phyloP scores from a whole-genome alignment of 2,797 vertebrate species.

The Crocodylus rhombifer region DNA sequence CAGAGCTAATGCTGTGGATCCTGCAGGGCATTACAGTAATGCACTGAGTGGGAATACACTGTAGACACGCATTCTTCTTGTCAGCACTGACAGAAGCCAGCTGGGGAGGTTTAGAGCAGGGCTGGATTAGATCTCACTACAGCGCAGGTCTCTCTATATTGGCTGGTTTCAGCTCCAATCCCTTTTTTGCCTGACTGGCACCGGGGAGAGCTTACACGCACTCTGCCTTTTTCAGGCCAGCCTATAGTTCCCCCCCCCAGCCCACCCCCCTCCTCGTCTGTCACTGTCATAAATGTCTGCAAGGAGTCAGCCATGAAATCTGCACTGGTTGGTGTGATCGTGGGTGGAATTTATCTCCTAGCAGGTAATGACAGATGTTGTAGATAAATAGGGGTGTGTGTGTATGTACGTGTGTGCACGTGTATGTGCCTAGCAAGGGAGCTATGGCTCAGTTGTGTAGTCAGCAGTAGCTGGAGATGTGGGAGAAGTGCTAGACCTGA shows the following conservation, averaged over 20 bases:
- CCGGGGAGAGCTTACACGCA: constrained; percentile 55
- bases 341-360: constrained; percentile 77
- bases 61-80: constrained; percentile 83
- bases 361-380: constrained; percentile 77
- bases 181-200: constrained; percentile 80
- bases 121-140: constrained; percentile 81
- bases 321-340: constrained; percentile 66
- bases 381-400: neutral
- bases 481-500: neutral
- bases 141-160: constrained; percentile 67
- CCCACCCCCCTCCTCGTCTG: constrained; percentile 40
- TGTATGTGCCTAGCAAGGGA: neutral
- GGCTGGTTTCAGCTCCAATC: constrained; percentile 81
- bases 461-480: neutral
- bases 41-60: neutral
- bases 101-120: constrained; percentile 82
- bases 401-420: neutral
- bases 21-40: constrained; percentile 5
- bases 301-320: constrained; percentile 74
- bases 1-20: constrained; percentile 3
- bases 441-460: neutral
- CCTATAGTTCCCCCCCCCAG: neutral
- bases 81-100: constrained; percentile 88
- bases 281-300: constrained; percentile 55
- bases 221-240: neutral